phyloP scores from a whole-genome alignment of 2,888 invertebrate species.

The Vesta saturnalis region DNA sequence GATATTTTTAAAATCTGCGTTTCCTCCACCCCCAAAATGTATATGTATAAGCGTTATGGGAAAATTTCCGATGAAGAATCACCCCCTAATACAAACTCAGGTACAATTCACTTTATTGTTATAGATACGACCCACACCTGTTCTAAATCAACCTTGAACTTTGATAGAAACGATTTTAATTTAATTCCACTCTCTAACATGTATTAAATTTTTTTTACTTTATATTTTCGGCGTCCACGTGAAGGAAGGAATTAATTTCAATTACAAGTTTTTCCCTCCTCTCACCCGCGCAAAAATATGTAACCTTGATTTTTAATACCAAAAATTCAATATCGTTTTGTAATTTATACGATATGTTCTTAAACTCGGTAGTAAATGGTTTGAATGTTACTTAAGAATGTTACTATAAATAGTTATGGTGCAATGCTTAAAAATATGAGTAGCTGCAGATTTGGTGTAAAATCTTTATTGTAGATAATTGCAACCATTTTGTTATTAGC shows the following conservation, averaged over 20 bases:
- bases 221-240: neutral
- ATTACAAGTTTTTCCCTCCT: neutral
- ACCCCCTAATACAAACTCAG: slow-evolving; percentile 26
- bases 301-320: slow-evolving; percentile 8
- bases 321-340: slow-evolving; percentile 6
- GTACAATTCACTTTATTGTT: slow-evolving; percentile 38
- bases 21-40: slow-evolving; percentile 39
- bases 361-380: neutral
- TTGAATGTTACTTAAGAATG: slow-evolving; percentile 1
- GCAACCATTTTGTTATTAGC: too few relatives aligned
- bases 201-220: slow-evolving; percentile 5
- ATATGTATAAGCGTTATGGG: slow-evolving; percentile 42
- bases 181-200: slow-evolving; percentile 21
- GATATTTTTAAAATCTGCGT: slow-evolving; percentile 54
- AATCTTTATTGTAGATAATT: too few relatives aligned
- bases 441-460: too few relatives aligned
- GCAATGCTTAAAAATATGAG: slow-evolving; percentile 14
- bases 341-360: neutral
- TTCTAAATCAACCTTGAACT: slow-evolving; percentile 47
- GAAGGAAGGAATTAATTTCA: slow-evolving; percentile 13
- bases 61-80: slow-evolving; percentile 38
- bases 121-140: slow-evolving; percentile 45
- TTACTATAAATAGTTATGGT: slow-evolving; percentile 15
- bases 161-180: slow-evolving; percentile 37
- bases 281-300: neutral